Percentiles rank a stretch among this genome's conserved stretches.
phyloP scores from a whole-genome alignment of 2,888 invertebrate genomes.

The Chironomus riparius region DNA sequence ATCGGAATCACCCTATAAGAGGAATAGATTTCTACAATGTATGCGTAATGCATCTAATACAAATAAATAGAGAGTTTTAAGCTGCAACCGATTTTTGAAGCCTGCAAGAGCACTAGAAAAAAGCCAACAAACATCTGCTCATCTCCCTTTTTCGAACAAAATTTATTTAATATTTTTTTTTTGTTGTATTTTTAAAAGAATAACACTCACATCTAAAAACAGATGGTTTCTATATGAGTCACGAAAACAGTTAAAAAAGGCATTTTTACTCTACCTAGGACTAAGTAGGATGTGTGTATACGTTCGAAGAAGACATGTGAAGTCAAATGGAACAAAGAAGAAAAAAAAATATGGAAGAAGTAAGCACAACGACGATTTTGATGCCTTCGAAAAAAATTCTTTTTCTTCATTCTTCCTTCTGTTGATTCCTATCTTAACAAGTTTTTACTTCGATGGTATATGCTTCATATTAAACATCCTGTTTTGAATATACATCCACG shows the following conservation, averaged over 20 bases:
- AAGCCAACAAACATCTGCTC: slow-evolving; percentile 25
- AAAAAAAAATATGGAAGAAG: background rate
- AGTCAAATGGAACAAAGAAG: background rate
- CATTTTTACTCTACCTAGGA: background rate
- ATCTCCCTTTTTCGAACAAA: slow-evolving; percentile 18
- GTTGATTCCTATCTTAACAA: background rate
- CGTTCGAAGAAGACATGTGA: slow-evolving; percentile 1
- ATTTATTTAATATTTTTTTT: background rate
- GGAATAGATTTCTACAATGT: too few species aligned
- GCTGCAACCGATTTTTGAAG: slow-evolving; percentile 5
- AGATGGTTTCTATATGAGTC: slow-evolving; percentile 11
- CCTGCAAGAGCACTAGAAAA: background rate
- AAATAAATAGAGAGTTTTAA: background rate
- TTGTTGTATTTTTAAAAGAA: background rate
- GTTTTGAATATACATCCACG: too few species aligned
- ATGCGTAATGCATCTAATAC: too few species aligned
- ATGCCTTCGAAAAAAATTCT: background rate
- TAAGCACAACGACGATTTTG: background rate
- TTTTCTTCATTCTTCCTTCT: background rate
- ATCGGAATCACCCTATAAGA: too few species aligned
- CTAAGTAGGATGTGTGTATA: background rate
- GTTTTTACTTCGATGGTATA: too few species aligned
- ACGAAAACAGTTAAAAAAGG: background rate
- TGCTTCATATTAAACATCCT: too few species aligned
- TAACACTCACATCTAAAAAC: slow-evolving; percentile 12